Percentiles rank a stretch among this genome's conserved stretches.
phyloP scores from a whole-genome alignment of 2,113 vertebrate species.

The Sarotherodon lohbergeri region DNA sequence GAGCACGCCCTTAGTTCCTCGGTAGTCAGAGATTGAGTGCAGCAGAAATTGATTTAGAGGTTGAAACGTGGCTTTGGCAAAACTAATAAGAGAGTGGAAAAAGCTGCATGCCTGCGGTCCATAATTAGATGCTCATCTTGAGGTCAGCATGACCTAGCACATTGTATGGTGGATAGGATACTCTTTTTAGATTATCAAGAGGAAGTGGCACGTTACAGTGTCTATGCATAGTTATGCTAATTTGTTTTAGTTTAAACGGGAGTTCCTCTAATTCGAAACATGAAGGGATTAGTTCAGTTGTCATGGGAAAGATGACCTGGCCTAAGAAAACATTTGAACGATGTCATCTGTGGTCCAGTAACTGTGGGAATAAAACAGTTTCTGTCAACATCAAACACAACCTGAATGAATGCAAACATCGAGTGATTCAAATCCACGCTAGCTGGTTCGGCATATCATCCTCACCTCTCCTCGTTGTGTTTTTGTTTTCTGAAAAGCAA shows the following conservation, averaged over 20 bases:
- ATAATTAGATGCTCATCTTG: conserved; percentile 10
- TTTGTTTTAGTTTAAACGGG: background rate
- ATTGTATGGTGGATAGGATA: background rate
- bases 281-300: background rate
- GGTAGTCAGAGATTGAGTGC: background rate
- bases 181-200: background rate
- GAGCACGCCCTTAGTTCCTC: background rate
- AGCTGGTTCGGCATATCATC: background rate
- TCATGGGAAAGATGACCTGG: background rate
- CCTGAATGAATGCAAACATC: background rate
- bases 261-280: background rate
- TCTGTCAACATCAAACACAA: background rate
- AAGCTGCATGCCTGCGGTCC: background rate
- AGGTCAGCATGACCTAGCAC: background rate
- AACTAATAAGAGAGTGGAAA: background rate
- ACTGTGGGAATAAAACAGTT: background rate
- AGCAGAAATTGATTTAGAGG: background rate
- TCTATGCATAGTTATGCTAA: background rate
- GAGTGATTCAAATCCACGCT: accelerated
- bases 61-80: background rate
- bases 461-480: background rate
- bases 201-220: background rate
- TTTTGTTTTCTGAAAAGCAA: background rate
- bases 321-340: background rate
- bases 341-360: background rate